These are phyloP conservation scores for Microcebus jonahi DNA, from an alignment of 2,113 vertebrate species.

Conservation along the genomic window DNA sequence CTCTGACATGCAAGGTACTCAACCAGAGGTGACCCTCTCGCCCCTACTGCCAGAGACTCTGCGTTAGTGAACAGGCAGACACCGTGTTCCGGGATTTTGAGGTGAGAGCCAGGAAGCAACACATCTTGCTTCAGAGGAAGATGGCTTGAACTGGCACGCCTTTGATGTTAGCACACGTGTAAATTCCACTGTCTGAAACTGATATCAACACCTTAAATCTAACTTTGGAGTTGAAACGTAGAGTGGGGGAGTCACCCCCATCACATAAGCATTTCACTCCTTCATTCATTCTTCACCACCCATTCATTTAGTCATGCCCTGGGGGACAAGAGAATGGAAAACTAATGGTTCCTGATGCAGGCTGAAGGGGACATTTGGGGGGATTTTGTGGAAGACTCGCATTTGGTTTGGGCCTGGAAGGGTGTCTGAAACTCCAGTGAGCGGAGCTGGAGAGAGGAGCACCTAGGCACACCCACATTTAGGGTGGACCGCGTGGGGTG, in stretches of 20 bases:
- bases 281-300: not conserved
- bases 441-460: not conserved
- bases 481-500: accelerated
- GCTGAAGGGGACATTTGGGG: not conserved
- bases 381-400: not conserved
- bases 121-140: not conserved
- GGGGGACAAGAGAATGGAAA: not conserved
- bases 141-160: not conserved
- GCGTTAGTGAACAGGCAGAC: not conserved
- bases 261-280: no score
- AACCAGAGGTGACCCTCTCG: accelerated
- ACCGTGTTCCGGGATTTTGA: not conserved
- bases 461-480: accelerated
- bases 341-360: no score
- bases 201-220: not conserved
- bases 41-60: accelerated
- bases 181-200: not conserved
- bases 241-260: accelerated
- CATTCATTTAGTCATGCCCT: not conserved
- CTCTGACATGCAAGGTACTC: no score
- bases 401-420: not conserved
- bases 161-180: not conserved
- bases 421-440: not conserved
- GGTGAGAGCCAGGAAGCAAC: not conserved
- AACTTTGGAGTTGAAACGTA: not conserved